Evolutionary conservation across 2,797 vertebrate species (phyloP).

Genomic region (Oceanodroma leucorhoa): DNA sequence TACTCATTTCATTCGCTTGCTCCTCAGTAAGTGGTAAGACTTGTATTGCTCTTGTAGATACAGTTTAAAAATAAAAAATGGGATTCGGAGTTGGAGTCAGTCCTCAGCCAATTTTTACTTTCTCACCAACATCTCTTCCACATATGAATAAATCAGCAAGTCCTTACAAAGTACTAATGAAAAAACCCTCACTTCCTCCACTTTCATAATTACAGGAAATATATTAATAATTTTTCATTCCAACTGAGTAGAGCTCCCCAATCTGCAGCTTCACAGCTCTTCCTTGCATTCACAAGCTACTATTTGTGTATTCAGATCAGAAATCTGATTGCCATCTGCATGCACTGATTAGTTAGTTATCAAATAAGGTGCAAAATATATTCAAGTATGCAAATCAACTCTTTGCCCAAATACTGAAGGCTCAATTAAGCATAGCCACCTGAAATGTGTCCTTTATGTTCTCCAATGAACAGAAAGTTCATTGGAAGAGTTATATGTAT

Average conservation of each 20-base stretch:
- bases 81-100: background rate
- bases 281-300: background rate
- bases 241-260: background rate
- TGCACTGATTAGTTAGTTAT: background rate
- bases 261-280: background rate
- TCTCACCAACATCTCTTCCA: background rate
- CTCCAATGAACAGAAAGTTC: background rate
- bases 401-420: background rate
- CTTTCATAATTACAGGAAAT: constrained; percentile 3
- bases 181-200: background rate
- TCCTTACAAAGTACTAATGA: background rate
- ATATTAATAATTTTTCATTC: background rate
- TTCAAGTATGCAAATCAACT: background rate
- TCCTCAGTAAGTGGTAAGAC: background rate
- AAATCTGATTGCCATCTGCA: constrained; percentile 13
- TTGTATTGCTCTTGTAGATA: background rate
- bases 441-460: background rate
- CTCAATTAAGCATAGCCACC: background rate
- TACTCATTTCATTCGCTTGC: background rate
- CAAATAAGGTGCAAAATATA: constrained; percentile 13
- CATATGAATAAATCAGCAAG: background rate
- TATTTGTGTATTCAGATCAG: constrained; percentile 16
- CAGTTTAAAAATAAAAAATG: background rate
- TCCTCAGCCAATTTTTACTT: background rate
- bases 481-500: background rate